phyloP scores from a whole-genome alignment of 2,113 vertebrate species.

The Tragelaphus imberbis region DNA sequence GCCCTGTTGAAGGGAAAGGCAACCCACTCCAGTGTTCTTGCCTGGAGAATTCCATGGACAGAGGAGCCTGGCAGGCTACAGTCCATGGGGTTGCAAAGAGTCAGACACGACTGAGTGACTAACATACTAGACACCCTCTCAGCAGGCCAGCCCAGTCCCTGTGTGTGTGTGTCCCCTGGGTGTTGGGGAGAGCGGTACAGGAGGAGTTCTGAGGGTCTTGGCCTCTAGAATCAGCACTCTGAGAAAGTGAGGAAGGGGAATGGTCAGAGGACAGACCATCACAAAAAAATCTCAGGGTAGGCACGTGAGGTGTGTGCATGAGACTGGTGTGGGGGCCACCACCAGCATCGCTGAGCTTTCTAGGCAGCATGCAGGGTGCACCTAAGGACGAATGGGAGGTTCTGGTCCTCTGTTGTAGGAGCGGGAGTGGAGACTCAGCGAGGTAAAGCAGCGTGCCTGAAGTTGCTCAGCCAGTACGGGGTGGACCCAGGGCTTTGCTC shows the following conservation, averaged over 20 bases:
- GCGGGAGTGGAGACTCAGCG: neutral
- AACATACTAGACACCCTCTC: neutral
- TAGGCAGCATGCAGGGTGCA: neutral
- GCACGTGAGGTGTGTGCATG: neutral
- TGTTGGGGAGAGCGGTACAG: neutral
- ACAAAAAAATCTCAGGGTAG: neutral
- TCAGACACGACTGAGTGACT: neutral
- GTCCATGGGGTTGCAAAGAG: neutral
- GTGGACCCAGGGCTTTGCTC: neutral
- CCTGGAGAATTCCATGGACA: neutral
- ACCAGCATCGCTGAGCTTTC: rapidly evolving
- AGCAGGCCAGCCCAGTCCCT: neutral
- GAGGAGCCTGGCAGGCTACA: neutral
- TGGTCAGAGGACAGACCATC: neutral
- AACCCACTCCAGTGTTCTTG: neutral
- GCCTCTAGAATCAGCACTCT: neutral
- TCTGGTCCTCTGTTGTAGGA: neutral
- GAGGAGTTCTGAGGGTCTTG: neutral
- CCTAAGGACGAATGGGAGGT: neutral
- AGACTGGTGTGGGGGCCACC: neutral
- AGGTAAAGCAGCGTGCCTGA: neutral
- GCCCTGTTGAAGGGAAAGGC: neutral
- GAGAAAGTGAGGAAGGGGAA: neutral
- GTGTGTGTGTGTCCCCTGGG: rapidly evolving
- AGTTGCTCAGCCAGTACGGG: neutral